Evolutionary conservation across 2,113 vertebrate genomes (phyloP).

Genomic region (Eudyptes chrysolophus): DNA sequence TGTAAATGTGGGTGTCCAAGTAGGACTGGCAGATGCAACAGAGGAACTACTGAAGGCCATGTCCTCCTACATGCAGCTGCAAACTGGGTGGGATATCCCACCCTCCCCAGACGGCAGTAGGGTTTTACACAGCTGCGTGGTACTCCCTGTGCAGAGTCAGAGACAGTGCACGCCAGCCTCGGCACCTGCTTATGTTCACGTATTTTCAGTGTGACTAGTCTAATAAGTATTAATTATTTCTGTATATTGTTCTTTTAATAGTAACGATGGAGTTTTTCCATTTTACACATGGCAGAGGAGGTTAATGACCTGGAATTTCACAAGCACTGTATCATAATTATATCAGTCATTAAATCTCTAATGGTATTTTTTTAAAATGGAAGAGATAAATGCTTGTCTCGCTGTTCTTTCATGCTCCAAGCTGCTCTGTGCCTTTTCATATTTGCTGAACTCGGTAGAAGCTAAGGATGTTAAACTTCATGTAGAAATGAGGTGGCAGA

Average conservation of each 20-base stretch:
- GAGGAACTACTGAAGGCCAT: background rate
- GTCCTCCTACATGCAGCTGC: background rate
- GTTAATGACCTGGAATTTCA: constrained; percentile 4
- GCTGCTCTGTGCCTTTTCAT: background rate
- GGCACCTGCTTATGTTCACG: rapidly evolving
- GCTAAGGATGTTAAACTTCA: background rate
- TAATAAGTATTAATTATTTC: background rate
- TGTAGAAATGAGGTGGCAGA: background rate
- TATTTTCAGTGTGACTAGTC: background rate
- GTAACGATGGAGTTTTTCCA: background rate
- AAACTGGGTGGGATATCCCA: too few relatives aligned
- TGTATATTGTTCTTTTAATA: background rate
- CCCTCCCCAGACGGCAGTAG: background rate
- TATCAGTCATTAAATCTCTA: constrained; percentile 1
- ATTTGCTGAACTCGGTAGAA: background rate
- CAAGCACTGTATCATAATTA: background rate
- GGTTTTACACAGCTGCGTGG: background rate
- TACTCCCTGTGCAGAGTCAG: background rate
- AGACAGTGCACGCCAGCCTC: background rate
- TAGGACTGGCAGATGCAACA: background rate
- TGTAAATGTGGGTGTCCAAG: background rate
- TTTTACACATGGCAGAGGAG: background rate
- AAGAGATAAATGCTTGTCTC: background rate
- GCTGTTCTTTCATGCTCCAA: background rate
- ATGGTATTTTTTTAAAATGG: background rate